phyloP scores from a whole-genome alignment of 2,797 vertebrate species.

The Sebastes matsubarae region DNA sequence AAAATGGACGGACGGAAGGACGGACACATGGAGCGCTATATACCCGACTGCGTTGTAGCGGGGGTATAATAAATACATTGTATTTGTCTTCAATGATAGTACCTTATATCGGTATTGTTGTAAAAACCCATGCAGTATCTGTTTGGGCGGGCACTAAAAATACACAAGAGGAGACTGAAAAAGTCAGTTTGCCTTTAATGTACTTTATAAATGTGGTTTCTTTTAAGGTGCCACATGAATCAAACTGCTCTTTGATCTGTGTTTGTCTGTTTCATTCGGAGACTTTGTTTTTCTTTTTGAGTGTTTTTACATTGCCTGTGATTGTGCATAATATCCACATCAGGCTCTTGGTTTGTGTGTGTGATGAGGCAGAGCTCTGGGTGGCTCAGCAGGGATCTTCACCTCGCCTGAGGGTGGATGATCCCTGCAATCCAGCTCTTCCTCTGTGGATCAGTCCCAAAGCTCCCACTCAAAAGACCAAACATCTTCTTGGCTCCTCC shows the following conservation, averaged over 20 bases:
- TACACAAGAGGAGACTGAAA: background rate
- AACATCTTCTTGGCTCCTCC: constrained; percentile 24
- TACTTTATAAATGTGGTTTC: background rate
- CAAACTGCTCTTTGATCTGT: background rate
- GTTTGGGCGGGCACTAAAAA: background rate
- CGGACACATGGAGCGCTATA: too few relatives aligned
- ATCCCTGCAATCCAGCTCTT: constrained; percentile 56
- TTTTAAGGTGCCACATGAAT: background rate
- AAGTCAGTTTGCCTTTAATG: background rate
- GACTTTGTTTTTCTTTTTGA: background rate
- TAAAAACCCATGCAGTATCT: background rate
- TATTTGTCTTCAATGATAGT: background rate
- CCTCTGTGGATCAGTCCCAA: constrained; percentile 56
- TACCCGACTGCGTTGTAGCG: too few relatives aligned
- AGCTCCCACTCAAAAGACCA: constrained; percentile 51
- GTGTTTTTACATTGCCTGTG: background rate
- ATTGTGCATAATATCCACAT: constrained; percentile 12
- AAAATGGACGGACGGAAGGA: too few relatives aligned
- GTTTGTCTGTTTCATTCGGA: background rate
- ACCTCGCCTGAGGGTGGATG: constrained; percentile 42
- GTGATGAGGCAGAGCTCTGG: constrained; percentile 18
- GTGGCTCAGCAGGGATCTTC: constrained; percentile 57
- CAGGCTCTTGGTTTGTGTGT: background rate
- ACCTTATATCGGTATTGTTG: background rate
- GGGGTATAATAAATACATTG: background rate